A percentile compares a stretch with the other conserved stretches of the same genome.
Conservation (phyloP, 2,888 invertebrate species). For the Homarus gammarus region DNA sequence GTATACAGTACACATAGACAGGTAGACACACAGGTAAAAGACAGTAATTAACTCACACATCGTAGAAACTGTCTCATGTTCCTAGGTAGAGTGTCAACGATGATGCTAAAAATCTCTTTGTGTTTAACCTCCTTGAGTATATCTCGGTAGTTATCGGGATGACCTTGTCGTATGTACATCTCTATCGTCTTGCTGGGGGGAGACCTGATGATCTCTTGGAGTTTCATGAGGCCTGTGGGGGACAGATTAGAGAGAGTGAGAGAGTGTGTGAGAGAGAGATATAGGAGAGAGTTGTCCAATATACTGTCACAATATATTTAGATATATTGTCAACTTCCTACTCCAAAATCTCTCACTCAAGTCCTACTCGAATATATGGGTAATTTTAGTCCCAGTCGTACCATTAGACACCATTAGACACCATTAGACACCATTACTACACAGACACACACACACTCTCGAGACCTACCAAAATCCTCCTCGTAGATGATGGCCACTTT, state of each 20-base stretch:
- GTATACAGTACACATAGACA: no score
- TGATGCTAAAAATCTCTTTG: conserved; percentile 79
- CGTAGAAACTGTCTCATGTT: conserved; percentile 79
- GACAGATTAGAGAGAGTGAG: conserved; percentile 13
- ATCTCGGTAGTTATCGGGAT: conserved; percentile 79
- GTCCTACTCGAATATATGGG: no score
- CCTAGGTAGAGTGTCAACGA: conserved; percentile 80
- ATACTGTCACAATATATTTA: no score
- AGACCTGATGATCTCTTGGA: conserved; percentile 89
- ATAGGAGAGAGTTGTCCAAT: no score
- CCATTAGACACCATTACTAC: background rate
- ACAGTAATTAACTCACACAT: conserved; percentile 78
- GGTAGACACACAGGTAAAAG: no score
- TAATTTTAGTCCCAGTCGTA: no score
- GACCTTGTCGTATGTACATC: conserved; percentile 80
- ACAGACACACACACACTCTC: background rate
- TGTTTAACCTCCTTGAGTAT: conserved; percentile 80
- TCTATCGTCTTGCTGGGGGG: conserved; percentile 82
- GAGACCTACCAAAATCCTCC: conserved; percentile 78
- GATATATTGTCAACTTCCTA: no score
- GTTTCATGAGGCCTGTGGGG: conserved; percentile 86
- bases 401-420: no score
- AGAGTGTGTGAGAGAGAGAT: background rate
- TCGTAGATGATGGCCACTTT: conserved; percentile 81
- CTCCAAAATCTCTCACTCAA: no score